These are phyloP conservation scores for Dipus sagitta DNA, from an alignment of 2,797 vertebrate genomes.

Conservation along the genomic window DNA sequence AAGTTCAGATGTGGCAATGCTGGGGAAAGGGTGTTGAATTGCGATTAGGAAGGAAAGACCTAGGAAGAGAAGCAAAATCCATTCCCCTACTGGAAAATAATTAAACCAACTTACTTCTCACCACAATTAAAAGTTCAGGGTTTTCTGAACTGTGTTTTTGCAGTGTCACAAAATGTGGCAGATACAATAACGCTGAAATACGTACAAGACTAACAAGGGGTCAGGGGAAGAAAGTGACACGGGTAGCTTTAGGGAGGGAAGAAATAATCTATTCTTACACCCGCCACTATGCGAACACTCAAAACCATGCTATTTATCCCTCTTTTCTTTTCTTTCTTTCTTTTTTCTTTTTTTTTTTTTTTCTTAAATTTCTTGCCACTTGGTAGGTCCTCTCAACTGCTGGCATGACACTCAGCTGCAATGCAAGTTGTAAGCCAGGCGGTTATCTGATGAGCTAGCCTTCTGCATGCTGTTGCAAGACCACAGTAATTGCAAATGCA, in stretches of 20 bases:
- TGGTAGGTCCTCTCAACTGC: conserved; percentile 63
- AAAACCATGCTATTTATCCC: conserved; percentile 65
- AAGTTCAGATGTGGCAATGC: conserved; percentile 92
- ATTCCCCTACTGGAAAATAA: conserved; percentile 87
- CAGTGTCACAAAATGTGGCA: conserved; percentile 86
- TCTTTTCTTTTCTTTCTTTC: neutral
- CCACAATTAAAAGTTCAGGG: conserved; percentile 91
- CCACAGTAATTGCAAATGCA: conserved; percentile 72
- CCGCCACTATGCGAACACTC: conserved; percentile 84
- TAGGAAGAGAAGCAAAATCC: conserved; percentile 87
- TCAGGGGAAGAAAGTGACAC: conserved; percentile 82
- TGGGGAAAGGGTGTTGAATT: conserved; percentile 89
- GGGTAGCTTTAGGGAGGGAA: conserved; percentile 81
- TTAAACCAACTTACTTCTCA: conserved; percentile 89
- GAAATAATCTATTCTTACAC: conserved; percentile 83
- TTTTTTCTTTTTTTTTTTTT: neutral
- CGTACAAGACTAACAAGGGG: conserved; percentile 85
- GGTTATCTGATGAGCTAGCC: conserved; percentile 61
- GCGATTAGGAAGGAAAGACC: conserved; percentile 89
- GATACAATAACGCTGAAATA: conserved; percentile 87
- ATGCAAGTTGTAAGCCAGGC: conserved; percentile 10
- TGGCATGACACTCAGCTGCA: conserved; percentile 62
- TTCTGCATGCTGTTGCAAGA: conserved; percentile 34
- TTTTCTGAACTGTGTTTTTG: conserved; percentile 84
- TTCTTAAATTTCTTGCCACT: conserved; percentile 65